phyloP scores from a whole-genome alignment of 2,113 vertebrate species.

The western clawed frog (Xenopus tropicalis) region UCB_Xtro_10.0 CM004443.2:209391501-209392000 shows the following conservation, averaged over 20 bases:
- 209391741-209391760: conserved; percentile 36
- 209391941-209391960: conserved; percentile 44
- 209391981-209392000: conserved; percentile 13
- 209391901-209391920: conserved; percentile 45
- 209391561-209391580: background rate
- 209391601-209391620: conserved; percentile 16
- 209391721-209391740: conserved; percentile 43
- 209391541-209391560: background rate
- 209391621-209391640: conserved; percentile 36
- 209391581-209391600: conserved; percentile 1
- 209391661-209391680: conserved; percentile 22
- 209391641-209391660: conserved; percentile 40
- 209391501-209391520: too few relatives aligned
- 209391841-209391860: conserved; percentile 42
- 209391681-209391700: conserved; percentile 23
- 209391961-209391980: conserved; percentile 34
- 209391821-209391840: conserved; percentile 42
- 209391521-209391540: too few relatives aligned
- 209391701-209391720: conserved; percentile 45
- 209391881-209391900: conserved; percentile 46
- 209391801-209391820: conserved; percentile 44
- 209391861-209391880: conserved; percentile 43
- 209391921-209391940: conserved; percentile 36
- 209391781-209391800: conserved; percentile 46
- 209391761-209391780: conserved; percentile 45